These are phyloP conservation scores for Bovichtus variegatus DNA, from an alignment of 2,797 vertebrate genomes.

Conservation along the genomic window DNA sequence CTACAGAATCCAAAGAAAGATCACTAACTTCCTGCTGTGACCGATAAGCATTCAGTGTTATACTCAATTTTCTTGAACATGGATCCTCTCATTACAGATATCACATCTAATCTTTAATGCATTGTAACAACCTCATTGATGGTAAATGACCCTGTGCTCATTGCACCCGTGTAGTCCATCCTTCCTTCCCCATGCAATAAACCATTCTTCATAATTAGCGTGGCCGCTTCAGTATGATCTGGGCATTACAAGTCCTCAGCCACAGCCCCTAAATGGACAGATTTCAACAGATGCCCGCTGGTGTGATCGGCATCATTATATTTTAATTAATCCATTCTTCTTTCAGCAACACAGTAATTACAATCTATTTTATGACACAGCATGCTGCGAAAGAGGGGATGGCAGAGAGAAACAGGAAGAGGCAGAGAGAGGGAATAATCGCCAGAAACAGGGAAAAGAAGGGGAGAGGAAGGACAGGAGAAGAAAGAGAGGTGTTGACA, in stretches of 20 bases:
- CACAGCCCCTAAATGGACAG: constrained; percentile 77
- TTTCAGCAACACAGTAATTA: constrained; percentile 83
- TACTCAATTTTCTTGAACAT: constrained; percentile 55
- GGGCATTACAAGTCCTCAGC: constrained; percentile 80
- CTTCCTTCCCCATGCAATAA: constrained; percentile 73
- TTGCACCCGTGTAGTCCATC: constrained; percentile 54
- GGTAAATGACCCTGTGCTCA: constrained; percentile 70
- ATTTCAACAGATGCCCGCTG: constrained; percentile 78
- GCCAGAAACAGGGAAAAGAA: constrained; percentile 26
- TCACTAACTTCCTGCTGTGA: constrained; percentile 3
- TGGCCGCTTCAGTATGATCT: constrained; percentile 75
- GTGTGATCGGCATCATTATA: constrained; percentile 84
- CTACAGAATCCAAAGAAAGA: background rate
- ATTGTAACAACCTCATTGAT: constrained; percentile 67
- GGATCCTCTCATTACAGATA: constrained; percentile 62
- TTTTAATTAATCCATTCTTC: constrained; percentile 86
- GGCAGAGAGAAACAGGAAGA: constrained; percentile 58
- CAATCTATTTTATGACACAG: constrained; percentile 78
- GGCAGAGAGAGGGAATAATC: constrained; percentile 38
- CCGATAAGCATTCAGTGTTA: constrained; percentile 10
- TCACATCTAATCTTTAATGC: constrained; percentile 72
- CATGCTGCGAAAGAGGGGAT: constrained; percentile 73
- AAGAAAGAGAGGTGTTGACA: constrained; percentile 30
- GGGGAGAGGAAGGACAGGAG: constrained; percentile 31
- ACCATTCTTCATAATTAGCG: constrained; percentile 83